Evolutionary conservation across 2,888 invertebrate species (phyloP).

Genomic region (Apomyelois bistriatella): DNA sequence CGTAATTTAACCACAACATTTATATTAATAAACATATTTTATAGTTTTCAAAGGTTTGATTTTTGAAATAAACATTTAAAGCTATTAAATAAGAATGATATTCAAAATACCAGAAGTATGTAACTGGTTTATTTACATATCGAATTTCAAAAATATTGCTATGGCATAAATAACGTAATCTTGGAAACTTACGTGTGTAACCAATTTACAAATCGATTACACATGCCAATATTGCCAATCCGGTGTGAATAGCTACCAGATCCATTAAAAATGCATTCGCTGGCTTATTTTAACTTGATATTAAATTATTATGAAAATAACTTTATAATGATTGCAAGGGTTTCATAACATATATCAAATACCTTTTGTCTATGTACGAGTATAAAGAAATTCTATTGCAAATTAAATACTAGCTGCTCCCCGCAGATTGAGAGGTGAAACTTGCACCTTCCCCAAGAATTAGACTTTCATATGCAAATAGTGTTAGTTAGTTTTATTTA

Average conservation of each 20-base stretch:
- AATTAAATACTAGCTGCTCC: no score
- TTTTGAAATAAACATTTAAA: not conserved
- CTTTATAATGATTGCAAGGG: not conserved
- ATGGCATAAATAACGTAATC: slow-evolving; percentile 9
- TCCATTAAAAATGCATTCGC: not conserved
- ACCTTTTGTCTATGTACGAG: no score
- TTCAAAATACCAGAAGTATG: not conserved
- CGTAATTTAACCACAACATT: not conserved
- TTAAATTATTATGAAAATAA: no score
- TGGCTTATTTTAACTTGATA: not conserved
- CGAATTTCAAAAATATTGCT: not conserved
- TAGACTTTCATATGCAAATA: no score
- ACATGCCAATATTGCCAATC: slow-evolving; percentile 7
- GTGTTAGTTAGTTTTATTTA: no score
- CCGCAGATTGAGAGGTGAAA: no score
- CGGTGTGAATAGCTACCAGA: not conserved
- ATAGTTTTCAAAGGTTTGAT: not conserved
- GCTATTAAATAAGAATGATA: not conserved
- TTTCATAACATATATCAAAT: not conserved
- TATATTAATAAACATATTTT: not conserved
- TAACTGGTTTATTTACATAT: slow-evolving; percentile 4
- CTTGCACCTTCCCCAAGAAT: no score
- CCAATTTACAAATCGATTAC: slow-evolving; percentile 5
- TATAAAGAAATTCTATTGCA: no score
- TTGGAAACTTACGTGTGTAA: slow-evolving; percentile 8